Evolutionary conservation across 1,140 invertebrate species (phyloP).

Genomic region (Drosophila simulans): DNA sequence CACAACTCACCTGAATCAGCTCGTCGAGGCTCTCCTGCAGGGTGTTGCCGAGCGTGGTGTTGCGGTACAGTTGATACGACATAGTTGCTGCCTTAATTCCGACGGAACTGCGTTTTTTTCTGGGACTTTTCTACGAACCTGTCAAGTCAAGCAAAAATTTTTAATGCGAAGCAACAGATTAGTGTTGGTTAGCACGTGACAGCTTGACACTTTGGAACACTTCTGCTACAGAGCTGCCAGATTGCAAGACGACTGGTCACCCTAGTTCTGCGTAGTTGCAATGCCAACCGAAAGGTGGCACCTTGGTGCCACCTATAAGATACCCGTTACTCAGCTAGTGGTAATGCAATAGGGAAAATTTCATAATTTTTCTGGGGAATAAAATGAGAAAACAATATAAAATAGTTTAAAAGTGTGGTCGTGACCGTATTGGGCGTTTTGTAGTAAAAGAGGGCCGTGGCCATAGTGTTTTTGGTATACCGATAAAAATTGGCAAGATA

Average conservation of each 20-base stretch:
- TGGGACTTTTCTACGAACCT: not conserved
- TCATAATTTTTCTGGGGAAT: no score
- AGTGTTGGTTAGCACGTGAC: not conserved
- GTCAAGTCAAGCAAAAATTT: not conserved
- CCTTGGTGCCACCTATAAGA: no score
- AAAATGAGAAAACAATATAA: no score
- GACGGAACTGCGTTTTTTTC: not conserved
- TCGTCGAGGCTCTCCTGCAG: constrained; percentile 98
- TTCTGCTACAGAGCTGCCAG: not conserved
- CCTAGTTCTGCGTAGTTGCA: not conserved
- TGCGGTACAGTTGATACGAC: constrained; percentile 98
- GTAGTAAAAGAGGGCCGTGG: no score
- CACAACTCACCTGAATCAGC: constrained; percentile 91
- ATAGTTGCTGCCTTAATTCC: constrained; percentile 85
- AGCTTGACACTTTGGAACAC: not conserved
- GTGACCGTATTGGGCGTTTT: no score
- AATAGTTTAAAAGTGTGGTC: no score
- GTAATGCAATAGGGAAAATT: no score
- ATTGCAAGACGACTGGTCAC: not conserved
- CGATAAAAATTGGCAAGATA: no score
- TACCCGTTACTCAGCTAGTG: no score
- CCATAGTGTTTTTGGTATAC: no score
- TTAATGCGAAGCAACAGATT: constrained; percentile 5
- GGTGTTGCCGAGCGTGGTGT: constrained; percentile 98
- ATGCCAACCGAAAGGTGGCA: no score